phyloP scores from a whole-genome alignment of 2,113 vertebrate genomes.

The Pterocles gutturalis region DNA sequence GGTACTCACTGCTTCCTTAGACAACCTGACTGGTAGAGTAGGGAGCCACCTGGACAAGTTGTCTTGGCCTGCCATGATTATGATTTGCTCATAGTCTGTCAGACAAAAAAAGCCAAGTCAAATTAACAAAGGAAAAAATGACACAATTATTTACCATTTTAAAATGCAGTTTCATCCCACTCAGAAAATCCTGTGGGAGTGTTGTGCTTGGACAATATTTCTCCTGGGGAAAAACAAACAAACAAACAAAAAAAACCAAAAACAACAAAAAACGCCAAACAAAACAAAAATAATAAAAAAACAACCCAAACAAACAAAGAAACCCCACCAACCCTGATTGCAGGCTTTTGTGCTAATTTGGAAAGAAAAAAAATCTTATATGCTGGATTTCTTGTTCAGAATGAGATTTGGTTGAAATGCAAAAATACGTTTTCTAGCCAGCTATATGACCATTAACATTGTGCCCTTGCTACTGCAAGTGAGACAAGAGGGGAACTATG shows the following conservation, averaged over 20 bases:
- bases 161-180: neutral
- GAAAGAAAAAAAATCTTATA: neutral
- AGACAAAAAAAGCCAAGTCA: neutral
- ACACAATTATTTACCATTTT: neutral
- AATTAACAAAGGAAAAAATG: neutral
- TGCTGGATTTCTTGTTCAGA: neutral
- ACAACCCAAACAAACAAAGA: too few relatives aligned
- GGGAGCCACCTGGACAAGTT: neutral
- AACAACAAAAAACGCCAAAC: too few relatives aligned
- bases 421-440: neutral
- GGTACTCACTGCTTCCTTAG: neutral
- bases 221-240: neutral
- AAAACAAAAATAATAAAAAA: too few relatives aligned
- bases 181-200: neutral
- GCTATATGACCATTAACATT: rapidly evolving
- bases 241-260: neutral
- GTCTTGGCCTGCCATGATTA: neutral
- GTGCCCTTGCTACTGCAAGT: neutral
- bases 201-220: neutral
- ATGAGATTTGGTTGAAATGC: neutral
- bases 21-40: neutral
- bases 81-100: neutral
- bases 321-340: neutral
- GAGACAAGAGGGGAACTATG: neutral
- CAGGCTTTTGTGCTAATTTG: neutral